A percentile compares a stretch with the other conserved stretches of the same genome.
Evolutionary conservation across 2,797 vertebrate genomes (phyloP).

Genomic region (Fratercula arctica): DNA sequence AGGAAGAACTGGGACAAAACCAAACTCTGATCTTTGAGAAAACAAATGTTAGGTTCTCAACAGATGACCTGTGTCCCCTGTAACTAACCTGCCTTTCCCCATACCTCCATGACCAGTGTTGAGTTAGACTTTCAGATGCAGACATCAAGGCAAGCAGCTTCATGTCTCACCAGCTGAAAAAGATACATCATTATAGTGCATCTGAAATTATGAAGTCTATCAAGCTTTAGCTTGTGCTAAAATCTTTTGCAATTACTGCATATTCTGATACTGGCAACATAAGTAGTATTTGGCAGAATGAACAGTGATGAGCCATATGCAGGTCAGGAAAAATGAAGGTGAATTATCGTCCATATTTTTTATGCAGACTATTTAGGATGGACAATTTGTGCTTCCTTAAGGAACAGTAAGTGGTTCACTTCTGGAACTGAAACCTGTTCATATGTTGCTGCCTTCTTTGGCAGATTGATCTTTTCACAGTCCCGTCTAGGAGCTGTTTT

Average conservation of each 20-base stretch:
- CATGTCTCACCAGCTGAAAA: not conserved
- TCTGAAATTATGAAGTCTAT: not conserved
- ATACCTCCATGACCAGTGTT: not conserved
- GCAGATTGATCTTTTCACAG: not conserved
- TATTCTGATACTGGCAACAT: not conserved
- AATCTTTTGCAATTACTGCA: not conserved
- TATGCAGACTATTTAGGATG: not conserved
- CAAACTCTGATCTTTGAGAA: not conserved
- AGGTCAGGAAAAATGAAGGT: not conserved
- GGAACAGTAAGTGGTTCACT: not conserved
- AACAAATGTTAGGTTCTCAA: not conserved
- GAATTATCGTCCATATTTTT: not conserved
- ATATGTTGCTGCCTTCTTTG: not conserved
- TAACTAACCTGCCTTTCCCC: not conserved
- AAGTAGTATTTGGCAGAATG: not conserved
- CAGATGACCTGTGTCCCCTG: not conserved
- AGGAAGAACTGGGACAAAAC: not conserved
- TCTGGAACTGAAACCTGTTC: not conserved
- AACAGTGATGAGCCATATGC: not conserved
- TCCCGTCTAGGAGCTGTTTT: not conserved
- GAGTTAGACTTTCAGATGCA: not conserved
- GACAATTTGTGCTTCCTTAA: not conserved
- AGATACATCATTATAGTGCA: not conserved
- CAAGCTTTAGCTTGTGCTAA: not conserved
- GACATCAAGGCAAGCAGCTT: not conserved